Conservation (phyloP, 2,888 invertebrate species). For the Sthenelais limicola region DNA sequence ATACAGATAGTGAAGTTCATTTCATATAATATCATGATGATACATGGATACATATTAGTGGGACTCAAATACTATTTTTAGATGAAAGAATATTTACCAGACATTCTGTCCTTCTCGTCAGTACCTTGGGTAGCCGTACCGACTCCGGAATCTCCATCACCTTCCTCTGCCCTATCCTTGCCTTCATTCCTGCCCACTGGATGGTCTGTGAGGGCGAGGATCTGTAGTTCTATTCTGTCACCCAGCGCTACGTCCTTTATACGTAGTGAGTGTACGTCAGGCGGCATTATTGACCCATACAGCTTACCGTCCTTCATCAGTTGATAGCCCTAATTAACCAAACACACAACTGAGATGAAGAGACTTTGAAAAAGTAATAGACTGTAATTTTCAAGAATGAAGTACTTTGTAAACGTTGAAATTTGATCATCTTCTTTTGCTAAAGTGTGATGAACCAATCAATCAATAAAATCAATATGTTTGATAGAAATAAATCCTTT, state of each 20-base stretch:
- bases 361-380: not conserved
- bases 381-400: not conserved
- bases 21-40: too few species aligned
- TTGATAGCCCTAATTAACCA: conserved; percentile 67
- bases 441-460: too few species aligned
- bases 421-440: too few species aligned
- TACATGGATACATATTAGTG: too few species aligned
- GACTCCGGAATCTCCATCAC: conserved; percentile 42
- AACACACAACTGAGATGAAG: not conserved
- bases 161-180: conserved; percentile 1
- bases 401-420: not conserved
- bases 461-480: too few species aligned
- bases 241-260: conserved; percentile 69
- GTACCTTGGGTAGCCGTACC: conserved; percentile 48
- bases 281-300: conserved; percentile 70
- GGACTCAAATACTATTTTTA: too few species aligned
- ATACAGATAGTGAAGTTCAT: too few species aligned
- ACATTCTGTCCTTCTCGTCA: conserved; percentile 37
- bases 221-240: conserved; percentile 68
- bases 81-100: too few species aligned
- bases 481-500: not conserved
- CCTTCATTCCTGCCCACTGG: conserved; percentile 62
- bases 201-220: conserved; percentile 71
- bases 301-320: conserved; percentile 70
- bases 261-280: conserved; percentile 67